Conservation (phyloP, 2,888 invertebrate species). For the Drosophila falleni region DNA sequence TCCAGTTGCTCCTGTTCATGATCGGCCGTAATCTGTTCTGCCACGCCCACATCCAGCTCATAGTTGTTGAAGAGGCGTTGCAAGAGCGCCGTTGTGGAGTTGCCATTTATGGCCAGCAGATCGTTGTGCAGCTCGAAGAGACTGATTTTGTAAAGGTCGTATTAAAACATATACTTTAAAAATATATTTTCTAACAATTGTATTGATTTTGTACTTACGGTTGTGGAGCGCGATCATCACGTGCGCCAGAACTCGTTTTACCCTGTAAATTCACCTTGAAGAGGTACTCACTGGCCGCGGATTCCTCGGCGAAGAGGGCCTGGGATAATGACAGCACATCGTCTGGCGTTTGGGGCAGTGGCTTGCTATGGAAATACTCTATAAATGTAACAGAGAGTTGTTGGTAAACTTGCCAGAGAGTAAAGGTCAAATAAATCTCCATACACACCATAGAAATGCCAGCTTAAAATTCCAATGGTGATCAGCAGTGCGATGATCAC, state of each 20-base stretch:
- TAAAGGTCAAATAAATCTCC: background rate
- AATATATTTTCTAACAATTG: background rate
- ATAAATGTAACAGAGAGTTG: background rate
- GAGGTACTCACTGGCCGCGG: slow-evolving; percentile 65
- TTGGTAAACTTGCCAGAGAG: background rate
- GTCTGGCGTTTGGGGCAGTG: slow-evolving; percentile 60
- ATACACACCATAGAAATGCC: slow-evolving; percentile 80
- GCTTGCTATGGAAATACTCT: slow-evolving; percentile 80
- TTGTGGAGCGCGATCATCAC: slow-evolving; percentile 74
- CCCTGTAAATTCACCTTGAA: slow-evolving; percentile 78
- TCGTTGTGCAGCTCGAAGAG: slow-evolving; percentile 74
- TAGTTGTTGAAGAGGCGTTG: slow-evolving; percentile 80
- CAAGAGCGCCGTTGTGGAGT: slow-evolving; percentile 73
- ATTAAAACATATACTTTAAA: too few relatives aligned
- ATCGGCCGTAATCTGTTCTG: slow-evolving; percentile 66
- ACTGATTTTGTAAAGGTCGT: too few relatives aligned
- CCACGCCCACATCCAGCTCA: slow-evolving; percentile 64
- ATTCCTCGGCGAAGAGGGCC: slow-evolving; percentile 70
- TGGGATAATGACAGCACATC: slow-evolving; percentile 68
- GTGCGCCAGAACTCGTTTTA: slow-evolving; percentile 68
- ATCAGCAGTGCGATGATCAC: slow-evolving; percentile 68
- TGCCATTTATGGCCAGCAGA: slow-evolving; percentile 56
- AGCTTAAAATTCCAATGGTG: slow-evolving; percentile 72
- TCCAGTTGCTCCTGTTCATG: slow-evolving; percentile 76
- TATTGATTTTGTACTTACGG: slow-evolving; percentile 67